Base-by-base conservation (phyloP, 2,888 invertebrate genomes). In the Desoria tigrina region DNA sequence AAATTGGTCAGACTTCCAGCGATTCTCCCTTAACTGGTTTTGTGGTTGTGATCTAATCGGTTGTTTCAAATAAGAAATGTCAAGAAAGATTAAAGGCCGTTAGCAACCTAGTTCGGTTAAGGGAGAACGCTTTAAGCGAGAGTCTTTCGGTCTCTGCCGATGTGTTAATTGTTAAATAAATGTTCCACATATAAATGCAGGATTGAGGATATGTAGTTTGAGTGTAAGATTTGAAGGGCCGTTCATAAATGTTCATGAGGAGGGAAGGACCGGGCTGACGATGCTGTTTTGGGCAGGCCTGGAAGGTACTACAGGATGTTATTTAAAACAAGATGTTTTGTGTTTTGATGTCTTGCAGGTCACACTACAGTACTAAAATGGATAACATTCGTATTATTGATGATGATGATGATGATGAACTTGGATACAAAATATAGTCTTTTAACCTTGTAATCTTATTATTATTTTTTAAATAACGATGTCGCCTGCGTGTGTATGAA, bases 311-410 rank as follows among this genome's bases (percentile, higher is more conserved):
- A 11, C 18, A 7, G 55, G 28, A 18, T 11, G 3, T 32, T 4
- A 24, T 42, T 53, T 54, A 69, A 69, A 61, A 66, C 64, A 61
- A 68, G 66, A 66, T 73, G 70, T 71, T 67, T 71, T 68, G 57
- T 66, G 58, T 69, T 71, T 71, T 73, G 65, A 63, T 73, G 65
- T 71, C 58, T 73, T 73, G 61, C 73, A 71, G 73, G 71, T 73
- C 64, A 66, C 65, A 66, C 56, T 69, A n/a, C n/a, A n/a, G n/a
- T n/a, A n/a, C n/a, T n/a, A n/a, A n/a, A 61, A 64, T 63, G 61
- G 59, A 56, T 28, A 42, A 42, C 39, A 54, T 49, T 27, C 60
- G 56, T 60, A 53, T 49, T 49, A 42, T 50, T 66, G 61, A 64
- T 69, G 63, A 45, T 45, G 45, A 45, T 18, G 9, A 21, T 66